Evolutionary conservation across 2,797 vertebrate species (phyloP), one percentile per base, ranked within the genome.

Genomic region (Sternotherus odoratus): DNA sequence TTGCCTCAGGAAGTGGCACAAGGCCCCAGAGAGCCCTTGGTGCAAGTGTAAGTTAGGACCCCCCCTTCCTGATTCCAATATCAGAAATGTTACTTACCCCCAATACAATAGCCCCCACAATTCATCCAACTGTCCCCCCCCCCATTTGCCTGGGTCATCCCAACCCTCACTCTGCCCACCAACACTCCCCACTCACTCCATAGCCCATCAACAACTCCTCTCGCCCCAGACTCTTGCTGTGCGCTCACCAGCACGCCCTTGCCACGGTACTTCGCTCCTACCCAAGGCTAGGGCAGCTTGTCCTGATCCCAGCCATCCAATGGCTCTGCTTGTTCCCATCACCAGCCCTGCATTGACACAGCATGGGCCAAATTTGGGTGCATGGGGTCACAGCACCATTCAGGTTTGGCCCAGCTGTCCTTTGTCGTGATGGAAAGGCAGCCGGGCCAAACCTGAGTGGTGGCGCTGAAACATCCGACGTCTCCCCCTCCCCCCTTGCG

Each of bases 401-500:
- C 63, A 39, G 36, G n/a, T 69, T 69, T 39, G 66, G 66, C 21
- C n/a, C 21, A 24, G 21, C 19, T 69, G 66, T 36, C 36, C 19
- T 69, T 21, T 69, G 66, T 69, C 21, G 39, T 69, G 36, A 69
- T 69, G 21, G 36, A 69, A 69, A 36, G n/a, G 19, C 5, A 23
- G 23, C 19, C 10, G 5, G 63, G 8, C 33, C 10, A 39, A 39
- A 69, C 66, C 17, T 69, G 66, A 60, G 15, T 60, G 23, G 23
- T 2, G 3, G 57, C 30, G 8, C 10, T 69, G 36, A 6, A 11
- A 23, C 5, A 36, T 43, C 43, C 43, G 43, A n/a, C n/a, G n/a
- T n/a, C 17, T 51, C 6, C 50, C 63, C 16, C 9, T 9, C n/a
- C 19, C 1, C 10, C 19, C n/a, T 9, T 2, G 5, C 5, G 3